Conservation (phyloP, 1,140 invertebrate species). For the Ladona fulva region DNA sequence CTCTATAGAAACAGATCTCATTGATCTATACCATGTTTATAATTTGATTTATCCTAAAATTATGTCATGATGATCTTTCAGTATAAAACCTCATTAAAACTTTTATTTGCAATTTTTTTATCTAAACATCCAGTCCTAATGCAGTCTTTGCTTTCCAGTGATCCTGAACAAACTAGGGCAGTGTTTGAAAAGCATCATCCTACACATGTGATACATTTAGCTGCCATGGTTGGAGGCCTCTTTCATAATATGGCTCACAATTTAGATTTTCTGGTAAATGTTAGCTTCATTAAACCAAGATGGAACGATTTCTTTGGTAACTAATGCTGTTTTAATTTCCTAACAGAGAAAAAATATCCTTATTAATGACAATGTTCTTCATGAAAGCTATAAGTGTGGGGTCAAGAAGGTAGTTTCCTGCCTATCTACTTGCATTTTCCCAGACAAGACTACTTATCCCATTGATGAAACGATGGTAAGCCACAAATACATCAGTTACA, state of each 20-base stretch:
- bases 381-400: slow-evolving; percentile 61
- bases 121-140: not conserved
- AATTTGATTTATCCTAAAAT: not conserved
- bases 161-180: slow-evolving; percentile 58
- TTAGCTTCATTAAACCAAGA: slow-evolving; percentile 13
- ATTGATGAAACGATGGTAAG: slow-evolving; percentile 96
- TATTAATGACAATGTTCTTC: slow-evolving; percentile 95
- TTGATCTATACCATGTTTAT: too few relatives aligned
- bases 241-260: slow-evolving; percentile 96
- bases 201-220: slow-evolving; percentile 95
- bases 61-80: not conserved
- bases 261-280: slow-evolving; percentile 87
- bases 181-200: slow-evolving; percentile 79
- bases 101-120: not conserved
- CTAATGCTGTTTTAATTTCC: slow-evolving; percentile 26
- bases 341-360: slow-evolving; percentile 79
- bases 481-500: not conserved
- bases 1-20: too few relatives aligned
- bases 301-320: slow-evolving; percentile 14
- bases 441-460: slow-evolving; percentile 95
- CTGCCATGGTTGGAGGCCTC: slow-evolving; percentile 96
- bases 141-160: slow-evolving; percentile 42
- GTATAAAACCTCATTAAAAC: not conserved
- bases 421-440: slow-evolving; percentile 98
- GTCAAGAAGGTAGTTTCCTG: slow-evolving; percentile 96